These are phyloP conservation scores for Bambusicola thoracicus DNA, from an alignment of 2,113 vertebrate genomes.

Conservation along the genomic window DNA sequence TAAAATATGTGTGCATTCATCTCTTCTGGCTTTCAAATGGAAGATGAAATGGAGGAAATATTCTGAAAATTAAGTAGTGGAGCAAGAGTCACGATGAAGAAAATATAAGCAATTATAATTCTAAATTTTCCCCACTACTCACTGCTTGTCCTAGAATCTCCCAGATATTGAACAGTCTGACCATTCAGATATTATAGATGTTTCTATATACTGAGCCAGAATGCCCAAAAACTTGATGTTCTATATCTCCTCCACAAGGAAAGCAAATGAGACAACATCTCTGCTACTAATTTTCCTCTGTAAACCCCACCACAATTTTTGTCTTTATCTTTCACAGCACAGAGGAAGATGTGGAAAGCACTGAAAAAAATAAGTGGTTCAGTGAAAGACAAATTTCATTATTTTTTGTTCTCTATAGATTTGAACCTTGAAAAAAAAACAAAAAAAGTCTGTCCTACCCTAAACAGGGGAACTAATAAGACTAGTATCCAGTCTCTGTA, in stretches of 20 bases:
- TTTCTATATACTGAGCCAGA: neutral
- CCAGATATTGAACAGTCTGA: neutral
- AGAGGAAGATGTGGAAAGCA: neutral
- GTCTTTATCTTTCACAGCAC: neutral
- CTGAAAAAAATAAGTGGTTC: neutral
- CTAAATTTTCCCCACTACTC: neutral
- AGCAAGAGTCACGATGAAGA: neutral
- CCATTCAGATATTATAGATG: neutral
- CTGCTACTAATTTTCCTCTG: neutral
- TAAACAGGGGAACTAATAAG: neutral
- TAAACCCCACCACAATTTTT: neutral
- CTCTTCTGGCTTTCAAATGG: neutral
- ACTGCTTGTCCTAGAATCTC: neutral
- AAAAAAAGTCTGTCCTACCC: neutral
- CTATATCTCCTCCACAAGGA: neutral
- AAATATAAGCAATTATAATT: neutral
- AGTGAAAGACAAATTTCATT: neutral
- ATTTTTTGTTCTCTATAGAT: rapidly evolving
- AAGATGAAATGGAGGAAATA: neutral
- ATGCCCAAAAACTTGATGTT: neutral
- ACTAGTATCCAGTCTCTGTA: neutral
- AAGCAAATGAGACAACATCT: neutral
- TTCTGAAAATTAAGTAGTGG: neutral
- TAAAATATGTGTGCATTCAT: neutral
- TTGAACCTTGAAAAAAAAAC: neutral